Evolutionary conservation across 2,113 vertebrate genomes (phyloP), one percentile per base, ranked within the genome.

Genomic region (Balaenoptera acutorostrata): DNA sequence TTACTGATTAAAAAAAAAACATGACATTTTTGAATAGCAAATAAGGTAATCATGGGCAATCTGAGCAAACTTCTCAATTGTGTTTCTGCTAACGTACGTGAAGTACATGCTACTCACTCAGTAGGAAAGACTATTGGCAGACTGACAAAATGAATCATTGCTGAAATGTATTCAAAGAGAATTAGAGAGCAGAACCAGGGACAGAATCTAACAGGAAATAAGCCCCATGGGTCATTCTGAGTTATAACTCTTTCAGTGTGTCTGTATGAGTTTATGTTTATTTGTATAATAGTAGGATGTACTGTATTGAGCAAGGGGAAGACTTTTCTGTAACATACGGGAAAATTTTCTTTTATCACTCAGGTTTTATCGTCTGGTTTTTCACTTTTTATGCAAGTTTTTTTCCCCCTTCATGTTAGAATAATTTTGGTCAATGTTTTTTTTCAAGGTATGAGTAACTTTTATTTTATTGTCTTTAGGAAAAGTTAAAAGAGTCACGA

Each of bases 281-380:
- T 95, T 96, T 97, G 85, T 97, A 93, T 96, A 98, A 96, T 83
- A 95, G 39, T 39, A 97, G 95, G 84, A 95, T 93, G 77, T 97
- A 63, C 78, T 88, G 59, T n/a, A 82, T 89, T 88, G 93, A 97
- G 96, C 82, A 97, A 97, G 96, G 77, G 88, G 57, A 87, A 91
- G 88, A 15, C 52, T 66, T 84, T 83, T 82, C 93, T 96, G 97
- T 86, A 91, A 91, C 29, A 78, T 95, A 90, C 29, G 52, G 97
- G 97, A 94, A 97, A 71, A 12, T 95, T 90, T 86, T 85, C 81
- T 93, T 90, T 95, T 84, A 89, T 89, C 93, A 82, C 31, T 75
- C 46, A 46, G 25, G n/a, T 77, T 94, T 96, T 95, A 69, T 96
- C 77, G 14, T 74, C 92, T 93, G 77, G 8, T 66, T 96, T 97